A percentile compares a stretch with the other conserved stretches of the same genome.
phyloP scores from a whole-genome alignment of 2,888 invertebrate species.

The Gandaritis pyraliata region DNA sequence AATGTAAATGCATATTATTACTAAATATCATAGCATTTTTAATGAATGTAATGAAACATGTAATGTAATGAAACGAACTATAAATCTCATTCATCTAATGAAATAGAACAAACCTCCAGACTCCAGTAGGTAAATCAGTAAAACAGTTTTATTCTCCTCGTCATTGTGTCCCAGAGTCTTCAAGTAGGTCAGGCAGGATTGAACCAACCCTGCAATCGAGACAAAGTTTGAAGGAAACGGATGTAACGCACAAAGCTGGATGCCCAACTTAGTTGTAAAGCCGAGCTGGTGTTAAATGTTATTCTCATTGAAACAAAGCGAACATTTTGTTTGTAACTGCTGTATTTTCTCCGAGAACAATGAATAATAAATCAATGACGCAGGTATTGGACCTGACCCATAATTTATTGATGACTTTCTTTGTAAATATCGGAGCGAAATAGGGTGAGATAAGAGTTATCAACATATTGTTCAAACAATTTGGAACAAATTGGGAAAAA shows the following conservation, averaged over 20 bases:
- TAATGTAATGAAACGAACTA: not conserved
- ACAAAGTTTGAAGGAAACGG: conserved; percentile 52
- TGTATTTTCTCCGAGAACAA: conserved; percentile 23
- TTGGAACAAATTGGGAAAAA: not conserved
- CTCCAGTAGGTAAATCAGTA: conserved; percentile 10
- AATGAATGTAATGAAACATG: no score
- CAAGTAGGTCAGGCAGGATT: conserved; percentile 35
- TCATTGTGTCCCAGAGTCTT: conserved; percentile 20
- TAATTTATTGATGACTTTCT: conserved; percentile 29
- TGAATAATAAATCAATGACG: conserved; percentile 33
- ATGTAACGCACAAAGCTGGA: conserved; percentile 46
- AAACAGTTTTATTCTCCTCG: conserved; percentile 18
- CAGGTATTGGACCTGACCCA: conserved; percentile 28
- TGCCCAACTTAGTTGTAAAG: conserved; percentile 53
- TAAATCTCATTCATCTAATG: not conserved
- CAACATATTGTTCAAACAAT: conserved; percentile 9
- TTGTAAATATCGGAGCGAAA: conserved; percentile 9
- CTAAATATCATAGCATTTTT: not conserved
- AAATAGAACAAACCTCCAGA: not conserved
- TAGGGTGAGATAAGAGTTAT: conserved; percentile 10
- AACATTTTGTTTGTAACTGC: conserved; percentile 15
- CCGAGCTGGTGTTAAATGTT: conserved; percentile 42
- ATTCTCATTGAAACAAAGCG: conserved; percentile 29
- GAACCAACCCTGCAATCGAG: conserved; percentile 37
- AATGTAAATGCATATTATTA: not conserved